These are phyloP conservation scores for Apamea sordens DNA, from an alignment of 2,888 invertebrate species.

Conservation along the genomic window DNA sequence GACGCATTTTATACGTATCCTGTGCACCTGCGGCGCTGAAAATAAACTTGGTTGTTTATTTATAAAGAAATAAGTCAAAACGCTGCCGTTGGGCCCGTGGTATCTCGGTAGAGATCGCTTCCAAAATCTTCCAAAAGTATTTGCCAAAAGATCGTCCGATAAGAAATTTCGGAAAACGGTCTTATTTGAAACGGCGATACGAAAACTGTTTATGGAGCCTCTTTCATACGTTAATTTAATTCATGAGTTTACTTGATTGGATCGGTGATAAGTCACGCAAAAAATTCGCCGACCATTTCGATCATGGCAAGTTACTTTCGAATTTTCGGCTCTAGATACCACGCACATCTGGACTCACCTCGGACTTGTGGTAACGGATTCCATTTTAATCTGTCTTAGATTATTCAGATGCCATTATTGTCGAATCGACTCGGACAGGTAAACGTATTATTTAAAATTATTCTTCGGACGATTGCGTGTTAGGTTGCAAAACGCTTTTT, in stretches of 20 bases:
- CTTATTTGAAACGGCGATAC: constrained; percentile 50
- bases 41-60: constrained; percentile 74
- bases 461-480: constrained; percentile 81
- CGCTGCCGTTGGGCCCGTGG: constrained; percentile 67
- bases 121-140: constrained; percentile 68
- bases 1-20: constrained; percentile 72
- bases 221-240: constrained; percentile 49
- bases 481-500: constrained; percentile 85
- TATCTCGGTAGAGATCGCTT: constrained; percentile 68
- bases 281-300: constrained; percentile 36
- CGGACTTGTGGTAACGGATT: constrained; percentile 67
- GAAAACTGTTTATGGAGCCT: constrained; percentile 50
- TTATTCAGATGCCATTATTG: constrained; percentile 81
- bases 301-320: constrained; percentile 57
- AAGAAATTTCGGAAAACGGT: constrained; percentile 52
- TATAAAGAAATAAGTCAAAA: constrained; percentile 76
- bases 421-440: constrained; percentile 80
- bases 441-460: constrained; percentile 87
- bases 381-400: constrained; percentile 72
- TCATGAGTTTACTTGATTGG: constrained; percentile 49
- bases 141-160: constrained; percentile 62
- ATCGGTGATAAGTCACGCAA: constrained; percentile 47
- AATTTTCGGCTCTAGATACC: constrained; percentile 57
- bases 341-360: constrained; percentile 63
- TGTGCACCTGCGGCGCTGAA: constrained; percentile 74